A percentile compares a stretch with the other conserved stretches of the same genome.
These are phyloP conservation scores for Caenorhabditis inopinata DNA, from an alignment of 1,140 invertebrate species.

Conservation along the genomic window DNA sequence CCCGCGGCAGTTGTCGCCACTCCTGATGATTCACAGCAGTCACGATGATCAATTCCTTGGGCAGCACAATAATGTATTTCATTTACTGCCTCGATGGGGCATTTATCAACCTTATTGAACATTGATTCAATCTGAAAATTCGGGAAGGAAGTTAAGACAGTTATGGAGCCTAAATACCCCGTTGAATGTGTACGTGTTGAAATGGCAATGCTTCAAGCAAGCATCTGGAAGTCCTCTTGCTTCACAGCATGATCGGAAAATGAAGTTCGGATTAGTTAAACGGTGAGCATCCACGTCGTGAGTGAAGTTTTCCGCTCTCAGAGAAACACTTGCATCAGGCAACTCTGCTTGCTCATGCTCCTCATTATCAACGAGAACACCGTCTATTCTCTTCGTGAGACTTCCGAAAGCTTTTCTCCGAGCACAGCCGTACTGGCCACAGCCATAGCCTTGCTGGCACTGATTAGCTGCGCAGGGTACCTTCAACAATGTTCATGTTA, in stretches of 20 bases:
- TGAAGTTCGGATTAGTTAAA: conserved; percentile 42
- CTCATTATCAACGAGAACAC: conserved; percentile 34
- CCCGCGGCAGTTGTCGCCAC: conserved; percentile 25
- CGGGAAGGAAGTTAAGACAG: background rate
- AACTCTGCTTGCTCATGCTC: conserved; percentile 18
- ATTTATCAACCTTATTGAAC: conserved; percentile 30
- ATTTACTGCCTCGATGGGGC: conserved; percentile 39
- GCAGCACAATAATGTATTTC: conserved; percentile 48
- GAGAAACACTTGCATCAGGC: background rate
- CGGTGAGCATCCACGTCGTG: background rate
- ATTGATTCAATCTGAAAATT: conserved; percentile 39
- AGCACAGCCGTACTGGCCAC: conserved; percentile 44
- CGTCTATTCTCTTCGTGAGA: conserved; percentile 38
- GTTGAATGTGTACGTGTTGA: conserved; percentile 33
- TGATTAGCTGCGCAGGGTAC: background rate
- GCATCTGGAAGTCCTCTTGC: conserved; percentile 44
- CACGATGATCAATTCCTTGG: conserved; percentile 39
- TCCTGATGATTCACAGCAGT: conserved; percentile 37
- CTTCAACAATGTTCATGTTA: too few relatives aligned
- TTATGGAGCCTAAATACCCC: too few relatives aligned
- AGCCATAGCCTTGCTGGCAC: conserved; percentile 42
- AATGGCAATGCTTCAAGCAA: conserved; percentile 43
- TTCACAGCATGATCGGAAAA: conserved; percentile 43
- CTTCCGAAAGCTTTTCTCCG: conserved; percentile 24
- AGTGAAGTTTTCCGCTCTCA: background rate